Base-by-base conservation (phyloP, 1,140 invertebrate genomes). In the Gyrodactylus salaris region DNA sequence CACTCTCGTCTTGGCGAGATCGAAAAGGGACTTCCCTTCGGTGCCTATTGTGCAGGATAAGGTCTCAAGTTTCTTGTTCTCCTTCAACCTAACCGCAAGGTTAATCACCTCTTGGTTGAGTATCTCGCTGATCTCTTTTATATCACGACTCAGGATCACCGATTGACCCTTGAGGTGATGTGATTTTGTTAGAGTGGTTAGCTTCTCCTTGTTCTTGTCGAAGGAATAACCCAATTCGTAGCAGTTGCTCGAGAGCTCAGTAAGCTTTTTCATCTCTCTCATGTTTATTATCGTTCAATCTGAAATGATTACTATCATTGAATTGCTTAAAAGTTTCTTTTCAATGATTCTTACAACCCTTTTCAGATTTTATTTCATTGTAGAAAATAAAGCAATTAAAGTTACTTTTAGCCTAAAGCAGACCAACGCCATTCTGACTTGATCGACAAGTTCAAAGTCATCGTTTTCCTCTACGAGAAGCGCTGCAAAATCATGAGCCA, bases 351-450 rank as follows among this genome's bases (percentile, higher is more conserved):
- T n/a, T n/a, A n/a, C n/a, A n/a, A n/a, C n/a, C n/a, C n/a, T n/a
- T n/a, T n/a, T n/a, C n/a, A 27, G 71, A 1, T 75, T 25, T 68
- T 26, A 68, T 25, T 69, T 25, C 26, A 16, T 71, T 1, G 21
- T 21, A 69, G 25, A 1, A 69, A 2, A 1, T 16, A 7, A 7
- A 26, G 23, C n/a, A 69, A n/a, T 54, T 25, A 1, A 21, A 75
- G 74, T 79, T 84, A 92, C 90, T 85, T 89, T 89, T 34, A 85
- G 75, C 76, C 83, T 76, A 75, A 97, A 95, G 0, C 89, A 90
- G 0, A 96, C 91, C 80, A 96, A 84, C 1, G 88, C 89, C 73
- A 96, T 83, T 78, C 91, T 86, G 69, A 95, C 91, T 80, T 95
- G 85, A 78, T 93, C 92, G 78, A 88, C 87, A 70, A 98, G 85